Evolutionary conservation across 2,113 vertebrate genomes (phyloP), one percentile per base, ranked within the genome.

Genomic region (Tachysurus fulvidraco): DNA sequence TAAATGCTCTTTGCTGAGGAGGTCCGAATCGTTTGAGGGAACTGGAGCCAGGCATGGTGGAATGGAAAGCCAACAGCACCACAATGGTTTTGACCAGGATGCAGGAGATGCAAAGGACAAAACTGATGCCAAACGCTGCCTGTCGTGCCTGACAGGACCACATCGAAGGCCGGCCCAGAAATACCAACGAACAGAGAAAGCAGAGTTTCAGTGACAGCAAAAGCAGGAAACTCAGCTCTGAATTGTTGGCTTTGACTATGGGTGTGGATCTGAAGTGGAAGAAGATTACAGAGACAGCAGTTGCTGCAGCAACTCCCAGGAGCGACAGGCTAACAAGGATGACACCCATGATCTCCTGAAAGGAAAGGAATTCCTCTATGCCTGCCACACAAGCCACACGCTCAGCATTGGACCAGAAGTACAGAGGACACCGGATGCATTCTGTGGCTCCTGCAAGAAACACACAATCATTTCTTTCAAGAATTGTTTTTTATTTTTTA

Each of bases 61-160:
- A 69, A 2, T 60, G 81, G 76, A 95, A 95, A 17, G 94, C 95
- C 78, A 95, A 83, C 21, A 95, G 91, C 28, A 95, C 95, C 11
- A 95, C 94, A 44, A 95, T 92, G 28, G 93, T 94, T 86, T 95
- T 95, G 28, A 93, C 94, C 25, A 95, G 90, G 7, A 95, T 93
- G 83, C 95, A 95, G 74, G 95, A 95, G 77, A 95, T 92, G 67
- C 94, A 95, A n/a, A 95, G 90, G 6, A 94, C 94, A 89, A 95
- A 95, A 87, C 93, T 95, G 78, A 95, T 89, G 13, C 93, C 94
- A 41, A 95, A 95, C 0, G 93, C 92, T 9, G 93, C 92, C 85
- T 95, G 94, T 1, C 94, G 91, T 1, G 93, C 84, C 65, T 90
- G 84, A 50, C 95, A 95, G 19, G 92, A 91, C 94, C 93, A 95